phyloP scores from a whole-genome alignment of 1,140 invertebrate species.

The Drosophila ogumai region DNA sequence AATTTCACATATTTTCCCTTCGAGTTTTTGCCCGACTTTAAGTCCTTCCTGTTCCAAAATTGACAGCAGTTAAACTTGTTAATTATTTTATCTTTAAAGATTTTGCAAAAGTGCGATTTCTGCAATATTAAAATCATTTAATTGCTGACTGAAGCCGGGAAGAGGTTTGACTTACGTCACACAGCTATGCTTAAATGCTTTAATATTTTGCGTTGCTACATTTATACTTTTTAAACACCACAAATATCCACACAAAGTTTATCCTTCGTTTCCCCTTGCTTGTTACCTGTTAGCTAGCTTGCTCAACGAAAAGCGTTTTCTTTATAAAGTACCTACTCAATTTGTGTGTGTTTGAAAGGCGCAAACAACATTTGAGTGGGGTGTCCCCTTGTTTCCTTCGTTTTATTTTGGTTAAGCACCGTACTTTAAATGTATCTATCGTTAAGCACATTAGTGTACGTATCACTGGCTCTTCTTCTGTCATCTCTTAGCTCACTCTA shows the following conservation, averaged over 20 bases:
- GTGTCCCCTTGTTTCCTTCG: slow-evolving; percentile 30
- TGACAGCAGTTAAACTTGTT: background rate
- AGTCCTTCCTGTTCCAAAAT: background rate
- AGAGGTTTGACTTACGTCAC: background rate
- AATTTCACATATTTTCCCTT: background rate
- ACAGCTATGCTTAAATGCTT: background rate
- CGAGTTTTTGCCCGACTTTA: slow-evolving; percentile 1
- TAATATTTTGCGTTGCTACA: background rate
- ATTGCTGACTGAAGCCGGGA: background rate
- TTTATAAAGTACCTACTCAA: slow-evolving; percentile 54
- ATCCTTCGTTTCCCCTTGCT: slow-evolving; percentile 43
- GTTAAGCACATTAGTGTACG: slow-evolving; percentile 72
- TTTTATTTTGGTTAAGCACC: slow-evolving; percentile 70
- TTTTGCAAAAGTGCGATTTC: no score
- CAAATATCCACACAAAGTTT: slow-evolving; percentile 3
- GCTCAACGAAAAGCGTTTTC: slow-evolving; percentile 48
- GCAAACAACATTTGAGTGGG: slow-evolving; percentile 51
- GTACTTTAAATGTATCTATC: slow-evolving; percentile 69
- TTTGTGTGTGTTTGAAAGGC: slow-evolving; percentile 49
- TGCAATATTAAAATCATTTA: background rate
- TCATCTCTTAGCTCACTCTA: slow-evolving; percentile 13
- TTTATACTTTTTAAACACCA: background rate
- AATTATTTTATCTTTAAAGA: background rate
- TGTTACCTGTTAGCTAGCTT: slow-evolving; percentile 74
- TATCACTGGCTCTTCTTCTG: slow-evolving; percentile 28